Evolutionary conservation across 2,113 vertebrate genomes (phyloP).

Genomic region (Toxotes chatareus): DNA sequence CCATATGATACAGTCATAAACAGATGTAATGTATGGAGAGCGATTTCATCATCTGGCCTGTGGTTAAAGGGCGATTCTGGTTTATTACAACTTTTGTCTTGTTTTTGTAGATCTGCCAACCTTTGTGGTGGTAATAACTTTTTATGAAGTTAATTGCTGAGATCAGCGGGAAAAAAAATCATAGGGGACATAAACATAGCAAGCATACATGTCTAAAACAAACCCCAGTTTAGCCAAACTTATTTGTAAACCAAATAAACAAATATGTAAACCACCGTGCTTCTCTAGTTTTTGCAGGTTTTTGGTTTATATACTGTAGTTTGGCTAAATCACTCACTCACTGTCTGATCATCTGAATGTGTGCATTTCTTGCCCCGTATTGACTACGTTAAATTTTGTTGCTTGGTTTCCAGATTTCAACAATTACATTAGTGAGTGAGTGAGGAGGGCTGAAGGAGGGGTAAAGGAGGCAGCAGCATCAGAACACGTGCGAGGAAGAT

Average conservation of each 20-base stretch:
- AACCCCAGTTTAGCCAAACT: background rate
- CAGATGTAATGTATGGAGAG: constrained; percentile 9
- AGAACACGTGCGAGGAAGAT: background rate
- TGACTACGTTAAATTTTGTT: background rate
- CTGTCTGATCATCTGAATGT: too few relatives aligned
- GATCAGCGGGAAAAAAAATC: background rate
- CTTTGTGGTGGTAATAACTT: background rate
- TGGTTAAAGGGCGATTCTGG: background rate
- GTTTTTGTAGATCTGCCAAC: background rate
- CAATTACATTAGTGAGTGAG: background rate
- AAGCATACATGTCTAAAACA: background rate
- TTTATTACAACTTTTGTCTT: background rate
- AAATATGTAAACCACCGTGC: background rate
- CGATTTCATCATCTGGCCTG: background rate
- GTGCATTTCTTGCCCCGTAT: background rate
- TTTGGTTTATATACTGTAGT: background rate
- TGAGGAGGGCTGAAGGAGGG: background rate
- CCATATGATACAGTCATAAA: constrained; percentile 1
- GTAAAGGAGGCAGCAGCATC: background rate
- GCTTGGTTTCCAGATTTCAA: background rate
- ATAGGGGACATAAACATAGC: too few relatives aligned
- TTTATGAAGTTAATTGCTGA: background rate
- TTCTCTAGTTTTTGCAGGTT: too few relatives aligned
- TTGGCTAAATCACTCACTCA: background rate
- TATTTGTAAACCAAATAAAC: background rate